These are phyloP conservation scores for Malurus elegans DNA, from an alignment of 2,113 vertebrate genomes.

Conservation along the genomic window DNA sequence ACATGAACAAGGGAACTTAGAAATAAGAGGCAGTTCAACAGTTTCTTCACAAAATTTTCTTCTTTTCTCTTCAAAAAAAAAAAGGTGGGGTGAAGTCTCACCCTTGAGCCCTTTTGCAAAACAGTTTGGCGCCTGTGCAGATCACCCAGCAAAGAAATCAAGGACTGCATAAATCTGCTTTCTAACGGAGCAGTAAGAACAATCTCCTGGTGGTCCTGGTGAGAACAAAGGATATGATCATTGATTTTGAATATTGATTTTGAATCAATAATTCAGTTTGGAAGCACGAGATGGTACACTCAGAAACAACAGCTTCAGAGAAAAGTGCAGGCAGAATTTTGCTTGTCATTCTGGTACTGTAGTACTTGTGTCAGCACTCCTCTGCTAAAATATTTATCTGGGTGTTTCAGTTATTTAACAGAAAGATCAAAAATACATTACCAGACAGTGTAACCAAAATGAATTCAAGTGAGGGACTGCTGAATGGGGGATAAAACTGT, in stretches of 20 bases:
- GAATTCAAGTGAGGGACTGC: background rate
- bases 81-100: background rate
- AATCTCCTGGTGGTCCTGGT: background rate
- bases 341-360: background rate
- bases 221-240: background rate
- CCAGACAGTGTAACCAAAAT: background rate
- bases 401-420: conserved; percentile 24
- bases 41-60: background rate
- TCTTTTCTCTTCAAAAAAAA: background rate
- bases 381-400: conserved; percentile 40
- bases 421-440: conserved; percentile 23
- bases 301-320: background rate
- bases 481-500: background rate
- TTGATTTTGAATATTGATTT: background rate
- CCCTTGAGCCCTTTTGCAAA: background rate
- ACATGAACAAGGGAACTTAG: background rate
- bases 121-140: background rate
- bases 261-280: background rate
- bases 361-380: background rate
- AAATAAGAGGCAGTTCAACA: background rate
- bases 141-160: background rate
- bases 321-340: background rate
- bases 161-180: background rate
- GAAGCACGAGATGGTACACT: background rate
- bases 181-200: background rate